A percentile compares a stretch with the other conserved stretches of the same genome.
These are phyloP conservation scores for Diabrotica balteata DNA, from an alignment of 2,888 invertebrate genomes.

Conservation along the genomic window DNA sequence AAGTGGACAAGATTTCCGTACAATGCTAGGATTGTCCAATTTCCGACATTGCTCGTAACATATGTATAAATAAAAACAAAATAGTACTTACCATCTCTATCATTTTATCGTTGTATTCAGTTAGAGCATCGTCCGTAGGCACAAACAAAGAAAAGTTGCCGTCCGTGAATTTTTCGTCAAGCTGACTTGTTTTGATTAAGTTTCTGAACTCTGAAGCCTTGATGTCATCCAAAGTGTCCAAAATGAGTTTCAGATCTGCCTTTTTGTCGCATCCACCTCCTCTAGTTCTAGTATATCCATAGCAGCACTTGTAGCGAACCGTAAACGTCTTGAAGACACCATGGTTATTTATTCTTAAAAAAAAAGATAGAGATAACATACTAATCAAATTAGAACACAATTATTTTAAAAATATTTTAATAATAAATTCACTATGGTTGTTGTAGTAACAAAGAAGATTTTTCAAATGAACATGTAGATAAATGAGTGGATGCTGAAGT, in stretches of 20 bases:
- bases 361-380: background rate
- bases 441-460: too few species aligned
- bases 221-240: conserved; percentile 66
- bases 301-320: conserved; percentile 73
- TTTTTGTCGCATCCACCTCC: conserved; percentile 55
- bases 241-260: conserved; percentile 66
- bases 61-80: background rate
- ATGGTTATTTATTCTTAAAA: conserved; percentile 64
- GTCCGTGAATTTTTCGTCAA: conserved; percentile 61
- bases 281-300: conserved; percentile 65
- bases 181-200: conserved; percentile 63
- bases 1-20: too few species aligned
- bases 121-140: conserved; percentile 69
- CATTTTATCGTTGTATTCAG: conserved; percentile 63
- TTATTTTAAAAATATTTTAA: too few species aligned
- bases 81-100: conserved; percentile 62
- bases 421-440: too few species aligned
- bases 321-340: conserved; percentile 69
- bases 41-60: too few species aligned
- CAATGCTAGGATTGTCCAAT: too few species aligned
- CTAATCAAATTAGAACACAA: too few species aligned
- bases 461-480: too few species aligned
- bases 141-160: conserved; percentile 70
- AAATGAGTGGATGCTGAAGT: too few species aligned
- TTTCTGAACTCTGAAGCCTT: conserved; percentile 67